Evolutionary conservation across 2,113 vertebrate species (phyloP), one percentile per base, ranked within the genome.

Genomic region (Alethe castanea): DNA sequence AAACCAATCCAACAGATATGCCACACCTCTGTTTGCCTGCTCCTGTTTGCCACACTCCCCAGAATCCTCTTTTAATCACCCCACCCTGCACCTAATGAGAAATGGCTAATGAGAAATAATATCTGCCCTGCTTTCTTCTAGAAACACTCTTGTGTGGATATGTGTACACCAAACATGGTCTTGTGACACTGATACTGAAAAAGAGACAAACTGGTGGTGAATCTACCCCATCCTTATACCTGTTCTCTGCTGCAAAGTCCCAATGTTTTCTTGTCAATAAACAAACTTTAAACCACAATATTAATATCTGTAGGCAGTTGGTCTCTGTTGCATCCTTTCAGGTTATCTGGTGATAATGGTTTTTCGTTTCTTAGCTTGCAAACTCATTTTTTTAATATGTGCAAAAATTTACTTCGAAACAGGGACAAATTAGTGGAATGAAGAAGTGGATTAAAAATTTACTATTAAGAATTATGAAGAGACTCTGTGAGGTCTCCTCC

Each of bases 61-160:
- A 52, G 15, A 52, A 7, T 17, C 50, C 50, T 28, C 50, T 29
- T 52, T 28, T 28, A 11, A 11, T 52, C 26, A 28, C 26, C 50
- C 50, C 26, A 28, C 50, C 50, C 15, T 28, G 50, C 26, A 52
- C 50, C 50, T 29, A 35, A 35, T 35, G n/a, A n/a, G n/a, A 16
- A 6, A 16, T 17, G 50, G 50, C 25, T 52, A 10, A 52, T 28
- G 26, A 52, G 25, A 28, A 52, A 28, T 28, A 28, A 52, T 92
- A 95, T 94, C 92, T 89, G 57, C 57, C 36, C 65, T 91, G 83
- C 52, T 88, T 92, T 78, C 91, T 95, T 56, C 53, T 72, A 24
- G 65, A 89, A 91, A 72, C 19, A 24, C 40, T 66, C n/a, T 54
- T 89, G 44, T 64, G 78, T 78, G 45, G 48, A 60, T 81, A 40